A percentile compares a stretch with the other conserved stretches of the same genome.
Evolutionary conservation across 1,140 invertebrate species (phyloP).

Genomic region (Euura saliciscinereae): DNA sequence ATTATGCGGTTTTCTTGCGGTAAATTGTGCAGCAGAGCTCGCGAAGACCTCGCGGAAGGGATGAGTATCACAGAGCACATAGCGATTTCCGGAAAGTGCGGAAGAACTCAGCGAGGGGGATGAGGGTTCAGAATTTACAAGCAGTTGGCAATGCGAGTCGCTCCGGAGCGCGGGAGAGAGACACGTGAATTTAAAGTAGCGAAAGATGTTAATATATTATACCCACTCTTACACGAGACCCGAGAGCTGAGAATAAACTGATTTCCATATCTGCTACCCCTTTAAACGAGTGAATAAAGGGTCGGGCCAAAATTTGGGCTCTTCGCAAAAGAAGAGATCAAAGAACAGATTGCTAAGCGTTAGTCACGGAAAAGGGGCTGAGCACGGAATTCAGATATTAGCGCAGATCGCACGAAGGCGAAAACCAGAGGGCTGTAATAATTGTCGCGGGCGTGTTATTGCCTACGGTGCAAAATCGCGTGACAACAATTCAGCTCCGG

Average conservation of each 20-base stretch:
- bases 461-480: not conserved
- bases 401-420: not conserved
- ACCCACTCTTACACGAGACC: not conserved
- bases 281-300: not conserved
- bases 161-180: not conserved
- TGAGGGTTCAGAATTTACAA: not conserved
- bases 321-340: too few relatives aligned
- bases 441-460: not conserved
- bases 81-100: too few relatives aligned
- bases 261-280: not conserved
- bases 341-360: not conserved
- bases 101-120: not conserved
- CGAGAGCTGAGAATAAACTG: not conserved
- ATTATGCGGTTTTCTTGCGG: too few relatives aligned
- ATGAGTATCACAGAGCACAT: too few relatives aligned
- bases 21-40: too few relatives aligned
- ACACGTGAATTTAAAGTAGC: not conserved
- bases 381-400: not conserved
- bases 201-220: conserved; percentile 3
- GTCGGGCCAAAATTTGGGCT: too few relatives aligned
- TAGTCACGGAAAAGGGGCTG: not conserved
- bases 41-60: too few relatives aligned
- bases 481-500: not conserved
- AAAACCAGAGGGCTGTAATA: not conserved
- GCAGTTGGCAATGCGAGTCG: not conserved